Base-by-base conservation (phyloP, 1,140 invertebrate species). In the Lamellibrachia luymesi region DNA sequence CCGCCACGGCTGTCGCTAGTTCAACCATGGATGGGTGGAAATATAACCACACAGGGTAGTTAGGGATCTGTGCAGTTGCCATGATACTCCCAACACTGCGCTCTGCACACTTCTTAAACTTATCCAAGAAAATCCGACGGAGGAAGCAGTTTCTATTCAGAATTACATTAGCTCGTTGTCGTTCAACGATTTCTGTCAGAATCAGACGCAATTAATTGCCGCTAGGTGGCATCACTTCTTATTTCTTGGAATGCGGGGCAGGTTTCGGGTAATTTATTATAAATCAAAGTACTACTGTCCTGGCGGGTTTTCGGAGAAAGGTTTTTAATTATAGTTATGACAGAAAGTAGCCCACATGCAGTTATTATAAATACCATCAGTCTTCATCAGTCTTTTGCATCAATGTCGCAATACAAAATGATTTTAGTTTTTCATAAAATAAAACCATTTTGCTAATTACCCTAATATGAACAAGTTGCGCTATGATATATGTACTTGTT, bases 21-120 rank as follows among this genome's bases (percentile, higher is more conserved):
- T 90, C 51, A 90, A 27, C 90, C 93, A 93, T 93, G 17, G 93
- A 93, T 6, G 89, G 93, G 91, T 93, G 93, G n/a, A 90, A 89
- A 91, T 91, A 93, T 50, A 93, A 90, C 93, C 93, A 93, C 64
- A 93, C 93, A 91, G 90, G 90, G 64, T 80, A 17, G 13, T 80
- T 80, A 80, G 64, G 64, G 25, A 80, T 80, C 64, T 80, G 64
- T 80, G 64, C 13, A 80, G 64, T 80, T 80, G 1, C 64, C 64
- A 22, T 80, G 7, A 80, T 80, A 22, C 25, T 22, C 4, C 64
- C 64, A 80, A 10, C 25, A 80, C 6, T 80, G 13, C 64, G 64
- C 25, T 17, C 64, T 80, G 64, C 64, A 2, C 64, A 10, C 25
- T 80, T 80, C 7, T 80, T 80, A 80, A 80, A 22, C 64, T 10